These are phyloP conservation scores for Andrena dorsata DNA, from an alignment of 2,888 invertebrate genomes.

Conservation along the genomic window DNA sequence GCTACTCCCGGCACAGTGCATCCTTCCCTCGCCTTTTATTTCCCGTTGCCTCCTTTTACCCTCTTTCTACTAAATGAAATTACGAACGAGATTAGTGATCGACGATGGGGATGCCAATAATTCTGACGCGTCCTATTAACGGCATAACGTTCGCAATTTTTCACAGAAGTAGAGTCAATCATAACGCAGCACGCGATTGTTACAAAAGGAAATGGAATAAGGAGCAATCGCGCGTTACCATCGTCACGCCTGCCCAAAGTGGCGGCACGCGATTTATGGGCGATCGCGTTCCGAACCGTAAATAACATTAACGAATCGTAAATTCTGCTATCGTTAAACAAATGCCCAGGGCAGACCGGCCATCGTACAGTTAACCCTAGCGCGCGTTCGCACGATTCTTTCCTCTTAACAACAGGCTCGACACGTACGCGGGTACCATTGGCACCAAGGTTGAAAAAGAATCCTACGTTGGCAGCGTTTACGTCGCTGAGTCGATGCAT, in stretches of 20 bases:
- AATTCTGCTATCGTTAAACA: constrained; percentile 55
- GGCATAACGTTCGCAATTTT: too few species aligned
- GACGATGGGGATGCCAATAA: too few species aligned
- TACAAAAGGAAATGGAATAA: not conserved
- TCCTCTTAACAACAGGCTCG: constrained; percentile 49
- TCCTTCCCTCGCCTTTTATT: constrained; percentile 12
- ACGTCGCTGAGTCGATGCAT: constrained; percentile 48
- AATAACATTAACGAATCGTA: constrained; percentile 65
- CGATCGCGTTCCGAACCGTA: constrained; percentile 50
- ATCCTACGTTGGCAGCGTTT: constrained; percentile 56
- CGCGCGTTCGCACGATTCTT: constrained; percentile 44
- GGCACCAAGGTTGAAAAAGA: constrained; percentile 59
- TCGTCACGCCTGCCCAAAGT: not conserved
- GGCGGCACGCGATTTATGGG: constrained; percentile 56
- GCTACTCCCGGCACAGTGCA: constrained; percentile 7
- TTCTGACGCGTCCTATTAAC: too few species aligned
- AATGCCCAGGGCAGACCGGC: constrained; percentile 41
- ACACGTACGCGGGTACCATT: constrained; percentile 58
- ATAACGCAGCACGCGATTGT: not conserved
- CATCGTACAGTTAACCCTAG: constrained; percentile 50
- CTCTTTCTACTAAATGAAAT: not conserved
- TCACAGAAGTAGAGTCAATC: constrained; percentile 4
- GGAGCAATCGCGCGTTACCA: constrained; percentile 3
- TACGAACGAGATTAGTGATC: not conserved
- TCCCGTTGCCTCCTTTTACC: constrained; percentile 8